Evolutionary conservation across 2,797 vertebrate genomes (phyloP), one percentile per base, ranked within the genome.

Genomic region (Neoniphon sammara): DNA sequence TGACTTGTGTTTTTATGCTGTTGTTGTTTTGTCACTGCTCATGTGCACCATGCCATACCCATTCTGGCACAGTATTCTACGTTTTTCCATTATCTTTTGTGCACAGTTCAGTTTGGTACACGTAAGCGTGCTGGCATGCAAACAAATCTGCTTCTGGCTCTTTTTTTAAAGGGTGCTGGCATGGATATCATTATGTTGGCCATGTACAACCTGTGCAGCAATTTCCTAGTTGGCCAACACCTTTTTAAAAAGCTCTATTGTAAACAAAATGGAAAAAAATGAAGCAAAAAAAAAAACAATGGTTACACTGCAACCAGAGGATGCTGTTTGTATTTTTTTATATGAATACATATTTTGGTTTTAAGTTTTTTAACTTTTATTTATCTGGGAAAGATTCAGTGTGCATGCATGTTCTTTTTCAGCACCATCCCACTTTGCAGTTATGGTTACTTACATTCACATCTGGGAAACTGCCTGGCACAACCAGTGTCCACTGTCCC

Each of bases 71-170:
- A 42, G 39, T 42, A 42, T 8, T 60, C 14, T 12, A 27, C 20
- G 39, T 62, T 30, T 54, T 47, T 21, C 21, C 31, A 23, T 31
- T 25, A 12, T 59, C 21, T 66, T 73, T 53, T 42, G 39, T 42
- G 34, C 34, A 36, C 3, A 54, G 52, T 72, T 49, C 7, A 67
- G 15, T 75, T 21, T 49, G 15, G 59, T 55, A 36, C 34, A 36
- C 7, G 34, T 59, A 39, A 62, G 66, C 27, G 15, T 20, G 18
- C 34, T 67, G 54, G 25, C 44, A 65, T 7, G 4, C 23, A 73
- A 70, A 10, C 8, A 56, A 56, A 70, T 47, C 31, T 53, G 66
- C 50, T 70, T 58, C 57, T 34, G 63, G 20, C 67, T 69, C 52
- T 20, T 21, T 59, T n/a, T 4, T 63, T 46, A 58, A 50, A 63